A percentile compares a stretch with the other conserved stretches of the same genome.
Evolutionary conservation across 1,140 invertebrate species (phyloP).

Genomic region (Conopomorpha cramerella): DNA sequence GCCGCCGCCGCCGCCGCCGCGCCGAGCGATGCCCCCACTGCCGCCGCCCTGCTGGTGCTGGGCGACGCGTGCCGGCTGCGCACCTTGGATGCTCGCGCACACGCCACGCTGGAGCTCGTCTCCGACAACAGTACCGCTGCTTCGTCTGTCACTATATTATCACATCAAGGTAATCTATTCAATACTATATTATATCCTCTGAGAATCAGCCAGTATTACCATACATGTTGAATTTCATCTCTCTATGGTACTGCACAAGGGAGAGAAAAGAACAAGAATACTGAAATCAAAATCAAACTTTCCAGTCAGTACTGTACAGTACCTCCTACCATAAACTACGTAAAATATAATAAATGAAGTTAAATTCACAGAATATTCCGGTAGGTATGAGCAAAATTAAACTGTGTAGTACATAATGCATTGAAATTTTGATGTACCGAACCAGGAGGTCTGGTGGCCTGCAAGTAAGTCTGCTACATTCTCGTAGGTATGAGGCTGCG

Average conservation of each 20-base stretch:
- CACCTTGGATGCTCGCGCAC: slow-evolving; percentile 5
- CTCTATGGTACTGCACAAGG: background rate
- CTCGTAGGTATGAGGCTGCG: too few relatives aligned
- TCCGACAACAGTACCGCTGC: slow-evolving; percentile 3
- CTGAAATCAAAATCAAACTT: too few relatives aligned
- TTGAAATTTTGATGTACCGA: background rate
- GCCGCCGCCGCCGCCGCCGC: slow-evolving; percentile 6
- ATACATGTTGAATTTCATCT: background rate
- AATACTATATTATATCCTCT: slow-evolving; percentile 12
- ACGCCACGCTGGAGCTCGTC: slow-evolving; percentile 8
- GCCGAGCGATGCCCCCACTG: slow-evolving; percentile 4
- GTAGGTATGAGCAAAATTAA: too few relatives aligned
- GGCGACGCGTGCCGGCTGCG: slow-evolving; percentile 11
- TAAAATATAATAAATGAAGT: too few relatives aligned
- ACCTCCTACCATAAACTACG: too few relatives aligned
- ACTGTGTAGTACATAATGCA: background rate
- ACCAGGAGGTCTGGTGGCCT: background rate
- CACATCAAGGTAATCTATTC: slow-evolving; percentile 1
- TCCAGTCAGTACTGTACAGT: too few relatives aligned
- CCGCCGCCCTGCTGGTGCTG: slow-evolving; percentile 13
- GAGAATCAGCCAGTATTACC: slow-evolving; percentile 10
- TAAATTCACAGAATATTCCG: too few relatives aligned
- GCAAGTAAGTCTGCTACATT: too few relatives aligned
- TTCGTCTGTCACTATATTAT: slow-evolving; percentile 1
- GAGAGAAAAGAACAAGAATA: too few relatives aligned